A percentile compares a stretch with the other conserved stretches of the same genome.
phyloP scores from a whole-genome alignment of 2,888 invertebrate species.

The Sussaba pulchella region DNA sequence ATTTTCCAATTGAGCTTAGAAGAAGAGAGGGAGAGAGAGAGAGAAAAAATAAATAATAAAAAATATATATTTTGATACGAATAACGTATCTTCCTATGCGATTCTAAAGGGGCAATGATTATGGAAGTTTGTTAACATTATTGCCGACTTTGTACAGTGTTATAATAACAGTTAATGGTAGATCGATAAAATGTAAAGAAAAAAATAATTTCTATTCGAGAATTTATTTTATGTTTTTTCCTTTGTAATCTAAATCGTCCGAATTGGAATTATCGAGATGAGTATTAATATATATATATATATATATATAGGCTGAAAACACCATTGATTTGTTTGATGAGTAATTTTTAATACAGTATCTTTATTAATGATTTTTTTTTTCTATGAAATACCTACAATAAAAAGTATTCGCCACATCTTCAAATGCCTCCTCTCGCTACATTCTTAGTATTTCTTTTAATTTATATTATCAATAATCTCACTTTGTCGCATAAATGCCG shows the following conservation, averaged over 20 bases:
- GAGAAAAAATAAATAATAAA: neutral
- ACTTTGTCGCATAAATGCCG: conserved; percentile 85
- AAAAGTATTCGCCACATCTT: conserved; percentile 81
- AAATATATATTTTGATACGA: neutral
- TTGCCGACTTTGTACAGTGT: conserved; percentile 85
- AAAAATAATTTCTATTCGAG: conserved; percentile 68
- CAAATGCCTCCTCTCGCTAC: conserved; percentile 72
- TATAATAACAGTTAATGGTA: conserved; percentile 74
- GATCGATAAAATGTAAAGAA: conserved; percentile 74
- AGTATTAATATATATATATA: conserved; percentile 13
- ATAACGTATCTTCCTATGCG: conserved; percentile 10
- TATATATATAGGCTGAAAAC: conserved; percentile 82
- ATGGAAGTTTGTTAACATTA: conserved; percentile 83
- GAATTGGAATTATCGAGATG: conserved; percentile 71
- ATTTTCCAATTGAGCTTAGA: conserved; percentile 2
- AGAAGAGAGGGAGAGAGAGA: neutral
- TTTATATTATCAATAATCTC: conserved; percentile 86
- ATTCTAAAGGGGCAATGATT: conserved; percentile 77
- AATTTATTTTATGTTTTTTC: conserved; percentile 69
- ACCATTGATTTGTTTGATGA: conserved; percentile 82
- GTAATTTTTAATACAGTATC: conserved; percentile 81
- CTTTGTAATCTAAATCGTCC: conserved; percentile 74
- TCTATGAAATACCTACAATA: conserved; percentile 83
- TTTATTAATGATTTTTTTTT: conserved; percentile 74
- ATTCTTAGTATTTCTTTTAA: conserved; percentile 81